Conservation (phyloP, 1,140 invertebrate species). For the Plutomurus gul region DNA sequence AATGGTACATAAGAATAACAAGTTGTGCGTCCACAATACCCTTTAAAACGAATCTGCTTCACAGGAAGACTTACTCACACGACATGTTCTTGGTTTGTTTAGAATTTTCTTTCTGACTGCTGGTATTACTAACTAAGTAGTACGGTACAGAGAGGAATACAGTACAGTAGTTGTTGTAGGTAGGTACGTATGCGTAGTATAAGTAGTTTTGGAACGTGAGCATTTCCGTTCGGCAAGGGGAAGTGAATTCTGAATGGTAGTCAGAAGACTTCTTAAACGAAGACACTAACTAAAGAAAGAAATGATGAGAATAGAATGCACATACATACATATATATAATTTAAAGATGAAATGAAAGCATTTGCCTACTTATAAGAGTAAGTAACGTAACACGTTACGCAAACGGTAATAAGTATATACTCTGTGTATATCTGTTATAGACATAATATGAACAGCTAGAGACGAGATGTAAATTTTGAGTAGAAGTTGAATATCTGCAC, state of each 20-base stretch:
- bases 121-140: too few relatives aligned
- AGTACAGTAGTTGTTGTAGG: neutral
- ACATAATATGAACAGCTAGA: neutral
- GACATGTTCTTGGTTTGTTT: too few relatives aligned
- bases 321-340: neutral
- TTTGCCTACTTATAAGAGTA: neutral
- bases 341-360: slow-evolving; percentile 6
- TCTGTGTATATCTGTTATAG: neutral
- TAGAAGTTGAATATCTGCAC: neutral
- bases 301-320: neutral
- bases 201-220: neutral
- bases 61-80: too few relatives aligned
- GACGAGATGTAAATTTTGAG: slow-evolving; percentile 14
- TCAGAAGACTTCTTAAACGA: too few relatives aligned
- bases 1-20: too few relatives aligned
- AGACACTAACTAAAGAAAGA: neutral
- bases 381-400: neutral
- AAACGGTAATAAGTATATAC: neutral
- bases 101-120: too few relatives aligned
- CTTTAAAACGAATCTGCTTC: too few relatives aligned
- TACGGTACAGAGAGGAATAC: too few relatives aligned
- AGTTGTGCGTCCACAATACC: too few relatives aligned
- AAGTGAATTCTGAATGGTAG: slow-evolving; percentile 16
- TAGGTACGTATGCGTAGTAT: neutral
- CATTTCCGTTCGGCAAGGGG: slow-evolving; percentile 31